A percentile compares a stretch with the other conserved stretches of the same genome.
Conservation (phyloP, 2,797 vertebrate species). For the Tachyglossus aculeatus region DNA sequence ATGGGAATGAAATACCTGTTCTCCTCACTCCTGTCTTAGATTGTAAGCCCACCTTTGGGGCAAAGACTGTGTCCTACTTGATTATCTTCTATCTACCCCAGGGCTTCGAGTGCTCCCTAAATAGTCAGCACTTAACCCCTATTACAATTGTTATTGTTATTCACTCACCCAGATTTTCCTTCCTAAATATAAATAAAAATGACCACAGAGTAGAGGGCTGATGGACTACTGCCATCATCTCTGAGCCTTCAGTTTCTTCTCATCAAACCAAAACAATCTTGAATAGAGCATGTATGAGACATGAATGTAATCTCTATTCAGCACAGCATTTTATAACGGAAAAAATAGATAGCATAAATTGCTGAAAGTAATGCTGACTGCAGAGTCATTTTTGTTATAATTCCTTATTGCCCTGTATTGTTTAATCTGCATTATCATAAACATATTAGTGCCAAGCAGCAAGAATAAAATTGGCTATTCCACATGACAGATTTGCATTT, state of each 20-base stretch:
- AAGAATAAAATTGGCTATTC: background rate
- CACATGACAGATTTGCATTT: background rate
- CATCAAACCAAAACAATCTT: constrained; percentile 25
- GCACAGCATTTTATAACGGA: constrained; percentile 6
- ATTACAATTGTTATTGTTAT: too few species aligned
- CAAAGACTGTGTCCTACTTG: too few species aligned
- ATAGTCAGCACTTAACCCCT: too few species aligned
- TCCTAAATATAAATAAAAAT: background rate
- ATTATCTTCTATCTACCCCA: too few species aligned
- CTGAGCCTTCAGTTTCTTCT: background rate
- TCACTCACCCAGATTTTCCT: background rate
- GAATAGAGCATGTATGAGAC: background rate
- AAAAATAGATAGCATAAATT: background rate
- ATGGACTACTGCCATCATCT: background rate
- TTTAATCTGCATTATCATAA: background rate
- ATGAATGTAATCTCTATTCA: constrained; percentile 12
- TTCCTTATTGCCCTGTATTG: background rate
- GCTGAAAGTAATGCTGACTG: background rate
- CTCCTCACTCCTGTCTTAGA: too few species aligned
- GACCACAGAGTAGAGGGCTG: background rate
- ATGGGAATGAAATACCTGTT: too few species aligned
- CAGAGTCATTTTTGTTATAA: background rate
- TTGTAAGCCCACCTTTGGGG: too few species aligned
- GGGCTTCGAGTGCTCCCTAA: too few species aligned
- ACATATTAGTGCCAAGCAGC: background rate